Conservation (phyloP, 2,888 invertebrate species). For the Syrista parreyssii region DNA sequence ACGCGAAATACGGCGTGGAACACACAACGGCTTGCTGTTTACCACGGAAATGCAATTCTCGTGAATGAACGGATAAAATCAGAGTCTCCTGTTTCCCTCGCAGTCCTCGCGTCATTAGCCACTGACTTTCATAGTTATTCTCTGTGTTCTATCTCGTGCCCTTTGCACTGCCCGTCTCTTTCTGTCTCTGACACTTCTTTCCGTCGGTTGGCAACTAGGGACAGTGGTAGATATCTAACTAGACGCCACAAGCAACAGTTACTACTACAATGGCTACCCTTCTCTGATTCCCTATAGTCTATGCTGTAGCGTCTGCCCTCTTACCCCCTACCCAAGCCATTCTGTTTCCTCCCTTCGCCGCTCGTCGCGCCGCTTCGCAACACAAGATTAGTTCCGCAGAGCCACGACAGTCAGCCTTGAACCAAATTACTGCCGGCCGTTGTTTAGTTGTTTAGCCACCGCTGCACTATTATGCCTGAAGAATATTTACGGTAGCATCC, state of each 20-base stretch:
- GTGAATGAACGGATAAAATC: constrained; percentile 28
- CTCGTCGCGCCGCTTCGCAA: constrained; percentile 16
- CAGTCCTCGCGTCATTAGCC: constrained; percentile 25
- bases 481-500: neutral
- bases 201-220: neutral
- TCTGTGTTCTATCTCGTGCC: constrained; percentile 10
- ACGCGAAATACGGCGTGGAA: neutral
- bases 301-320: neutral
- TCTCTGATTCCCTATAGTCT: neutral
- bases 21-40: constrained; percentile 14
- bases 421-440: constrained; percentile 39
- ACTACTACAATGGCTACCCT: neutral
- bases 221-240: neutral
- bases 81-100: constrained; percentile 1
- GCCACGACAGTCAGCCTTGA: constrained; percentile 46
- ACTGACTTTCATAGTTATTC: constrained; percentile 15
- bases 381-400: constrained; percentile 47
- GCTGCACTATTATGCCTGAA: constrained; percentile 1
- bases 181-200: neutral
- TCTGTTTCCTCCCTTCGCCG: constrained; percentile 6
- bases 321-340: constrained; percentile 6
- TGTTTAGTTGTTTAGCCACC: constrained; percentile 23
- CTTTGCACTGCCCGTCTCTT: neutral
- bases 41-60: constrained; percentile 18
- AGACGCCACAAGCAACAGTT: neutral